Conservation (phyloP, 2,113 vertebrate species). For the Vulpes ferrilata region DNA sequence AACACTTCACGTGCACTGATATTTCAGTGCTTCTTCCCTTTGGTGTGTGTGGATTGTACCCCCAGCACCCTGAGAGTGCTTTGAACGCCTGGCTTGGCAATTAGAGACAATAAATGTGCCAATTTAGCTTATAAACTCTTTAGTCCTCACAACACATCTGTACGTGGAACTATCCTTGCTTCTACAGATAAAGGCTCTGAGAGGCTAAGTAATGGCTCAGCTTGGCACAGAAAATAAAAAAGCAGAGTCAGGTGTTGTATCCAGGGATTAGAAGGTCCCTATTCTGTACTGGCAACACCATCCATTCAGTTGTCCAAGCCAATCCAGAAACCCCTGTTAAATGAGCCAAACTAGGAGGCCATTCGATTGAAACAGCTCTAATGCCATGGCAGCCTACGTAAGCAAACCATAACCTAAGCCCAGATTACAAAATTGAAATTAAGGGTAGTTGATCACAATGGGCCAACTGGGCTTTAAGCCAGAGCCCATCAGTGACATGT, state of each 20-base stretch:
- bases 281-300: background rate
- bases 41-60: background rate
- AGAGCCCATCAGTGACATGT: background rate
- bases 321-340: background rate
- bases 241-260: background rate
- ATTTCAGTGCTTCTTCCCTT: background rate
- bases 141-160: background rate
- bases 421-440: background rate
- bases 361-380: background rate
- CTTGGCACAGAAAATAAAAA: background rate
- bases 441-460: background rate
- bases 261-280: background rate
- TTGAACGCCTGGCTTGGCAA: background rate
- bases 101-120: background rate
- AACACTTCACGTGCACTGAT: background rate
- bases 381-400: background rate
- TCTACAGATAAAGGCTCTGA: background rate
- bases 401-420: background rate
- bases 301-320: background rate
- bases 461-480: background rate
- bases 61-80: background rate
- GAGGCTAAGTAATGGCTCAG: background rate
- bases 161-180: background rate
- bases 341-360: background rate
- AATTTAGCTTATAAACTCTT: background rate